phyloP scores from a whole-genome alignment of 2,797 vertebrate species.

The Pangasius macronema region DNA sequence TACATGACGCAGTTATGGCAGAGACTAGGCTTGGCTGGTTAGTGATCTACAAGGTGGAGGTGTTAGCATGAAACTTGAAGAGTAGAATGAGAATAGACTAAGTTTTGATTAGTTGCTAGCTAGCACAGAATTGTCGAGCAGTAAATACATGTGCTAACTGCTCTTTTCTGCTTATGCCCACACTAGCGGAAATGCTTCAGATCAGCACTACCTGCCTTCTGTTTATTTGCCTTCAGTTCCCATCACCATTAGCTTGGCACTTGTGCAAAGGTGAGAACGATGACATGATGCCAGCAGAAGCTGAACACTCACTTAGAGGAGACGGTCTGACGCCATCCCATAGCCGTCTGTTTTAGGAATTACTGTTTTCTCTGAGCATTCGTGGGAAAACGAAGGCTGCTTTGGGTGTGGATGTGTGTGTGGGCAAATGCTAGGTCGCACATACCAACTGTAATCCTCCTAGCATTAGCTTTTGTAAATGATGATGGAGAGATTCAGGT shows the following conservation, averaged over 20 bases:
- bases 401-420: slow-evolving; percentile 45
- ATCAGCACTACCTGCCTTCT: neutral
- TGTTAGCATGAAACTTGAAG: neutral
- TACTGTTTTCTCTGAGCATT: slow-evolving; percentile 51
- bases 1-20: neutral
- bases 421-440: slow-evolving; percentile 40
- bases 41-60: neutral
- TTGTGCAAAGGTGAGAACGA: slow-evolving; percentile 12
- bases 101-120: neutral
- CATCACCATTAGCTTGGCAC: slow-evolving; percentile 20
- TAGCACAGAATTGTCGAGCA: neutral
- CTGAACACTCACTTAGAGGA: slow-evolving; percentile 16
- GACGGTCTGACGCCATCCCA: slow-evolving; percentile 48
- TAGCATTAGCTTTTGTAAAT: slow-evolving; percentile 47
- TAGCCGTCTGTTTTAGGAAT: slow-evolving; percentile 38
- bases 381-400: slow-evolving; percentile 46
- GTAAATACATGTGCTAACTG: neutral
- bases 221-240: slow-evolving; percentile 25
- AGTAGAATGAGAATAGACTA: no score
- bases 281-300: slow-evolving; percentile 24
- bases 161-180: slow-evolving; percentile 14
- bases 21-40: neutral
- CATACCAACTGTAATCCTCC: slow-evolving; percentile 39
- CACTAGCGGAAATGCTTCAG: neutral
- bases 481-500: slow-evolving; percentile 32